Evolutionary conservation across 2,113 vertebrate genomes (phyloP).

Genomic region (Erythrolamprus reginae): DNA sequence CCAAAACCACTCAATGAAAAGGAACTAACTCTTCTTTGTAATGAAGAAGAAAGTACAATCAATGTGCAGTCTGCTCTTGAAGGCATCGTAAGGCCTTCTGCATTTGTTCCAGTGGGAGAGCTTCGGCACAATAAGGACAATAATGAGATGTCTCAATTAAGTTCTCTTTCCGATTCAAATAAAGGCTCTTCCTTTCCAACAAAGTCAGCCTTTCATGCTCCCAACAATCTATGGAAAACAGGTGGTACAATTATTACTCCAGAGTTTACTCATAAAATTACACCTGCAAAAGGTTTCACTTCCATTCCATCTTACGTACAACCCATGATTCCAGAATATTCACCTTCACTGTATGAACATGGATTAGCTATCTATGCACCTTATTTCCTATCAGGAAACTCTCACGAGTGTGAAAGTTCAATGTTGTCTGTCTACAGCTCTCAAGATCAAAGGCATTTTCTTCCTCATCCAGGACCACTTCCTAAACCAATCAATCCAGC

Average conservation of each 20-base stretch:
- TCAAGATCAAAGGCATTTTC: slow-evolving; percentile 79
- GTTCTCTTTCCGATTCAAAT: slow-evolving; percentile 51
- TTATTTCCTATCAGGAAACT: slow-evolving; percentile 71
- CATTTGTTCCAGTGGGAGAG: slow-evolving; percentile 79
- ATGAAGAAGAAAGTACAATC: slow-evolving; percentile 29
- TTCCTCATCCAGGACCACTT: slow-evolving; percentile 73
- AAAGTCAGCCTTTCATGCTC: slow-evolving; percentile 76
- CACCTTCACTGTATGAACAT: slow-evolving; percentile 78
- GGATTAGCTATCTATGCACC: slow-evolving; percentile 75
- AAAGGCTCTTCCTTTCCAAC: slow-evolving; percentile 59
- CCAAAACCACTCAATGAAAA: slow-evolving; percentile 54
- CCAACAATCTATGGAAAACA: slow-evolving; percentile 73
- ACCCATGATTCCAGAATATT: slow-evolving; percentile 76
- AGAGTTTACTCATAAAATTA: slow-evolving; percentile 71
- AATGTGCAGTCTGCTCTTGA: slow-evolving; percentile 57
- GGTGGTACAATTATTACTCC: slow-evolving; percentile 64
- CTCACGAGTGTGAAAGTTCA: slow-evolving; percentile 62
- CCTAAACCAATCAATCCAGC: slow-evolving; percentile 67
- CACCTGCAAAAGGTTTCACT: slow-evolving; percentile 62
- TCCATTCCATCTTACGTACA: slow-evolving; percentile 72
- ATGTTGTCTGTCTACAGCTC: slow-evolving; percentile 71
- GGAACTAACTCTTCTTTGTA: slow-evolving; percentile 41
- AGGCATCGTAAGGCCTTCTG: slow-evolving; percentile 69
- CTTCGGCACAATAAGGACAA: slow-evolving; percentile 67
- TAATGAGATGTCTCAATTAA: slow-evolving; percentile 51